Evolutionary conservation across 2,113 vertebrate genomes (phyloP), one percentile per base, ranked within the genome.

Genomic region (Lasiurus borealis): DNA sequence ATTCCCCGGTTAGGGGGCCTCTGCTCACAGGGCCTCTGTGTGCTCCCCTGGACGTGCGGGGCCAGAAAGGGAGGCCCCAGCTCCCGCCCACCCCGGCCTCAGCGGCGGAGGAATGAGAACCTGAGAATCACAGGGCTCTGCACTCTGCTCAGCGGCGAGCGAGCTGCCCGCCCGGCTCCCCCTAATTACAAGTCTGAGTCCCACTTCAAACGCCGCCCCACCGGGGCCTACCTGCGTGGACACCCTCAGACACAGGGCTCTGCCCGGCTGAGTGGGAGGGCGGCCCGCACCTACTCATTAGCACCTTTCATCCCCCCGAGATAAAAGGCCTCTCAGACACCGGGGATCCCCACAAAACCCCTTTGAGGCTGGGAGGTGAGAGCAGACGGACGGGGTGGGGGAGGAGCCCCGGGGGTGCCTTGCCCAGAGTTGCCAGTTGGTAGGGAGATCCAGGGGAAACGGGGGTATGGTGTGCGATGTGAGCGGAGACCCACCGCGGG

Each of bases 231-330:
- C 76, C 73, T 91, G 82, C 69, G 8, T 6, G 88, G 91, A 68
- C 59, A 76, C 12, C 19, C 76, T 88, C 3, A 27, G 64, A 31
- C 64, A 89, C 48, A 16, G 88, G 34, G 71, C 50, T 50, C 25
- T 3, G 86, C 93, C 6, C 6, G 8, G 91, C 48, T 81, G 75
- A 87, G 93, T 96, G 96, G 96, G 91, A 80, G 77, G 25, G 40
- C 44, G 87, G 54, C 76, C 75, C 0, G 4, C 69, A 85, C 62
- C 86, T n/a, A 69, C 91, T 97, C 93, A 95, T 97, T 97, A 96
- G 95, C 48, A 31, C 64, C 97, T 97, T 97, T 97, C 93, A 97
- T 94, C 89, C 92, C 52, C 52, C 57, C n/a, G n/a, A 96, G 93
- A 96, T 97, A 86, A 96, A 97, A 97, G 95, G 10, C 18, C 85